phyloP scores from a whole-genome alignment of 1,140 invertebrate genomes.

The Piezodorus guildinii region DNA sequence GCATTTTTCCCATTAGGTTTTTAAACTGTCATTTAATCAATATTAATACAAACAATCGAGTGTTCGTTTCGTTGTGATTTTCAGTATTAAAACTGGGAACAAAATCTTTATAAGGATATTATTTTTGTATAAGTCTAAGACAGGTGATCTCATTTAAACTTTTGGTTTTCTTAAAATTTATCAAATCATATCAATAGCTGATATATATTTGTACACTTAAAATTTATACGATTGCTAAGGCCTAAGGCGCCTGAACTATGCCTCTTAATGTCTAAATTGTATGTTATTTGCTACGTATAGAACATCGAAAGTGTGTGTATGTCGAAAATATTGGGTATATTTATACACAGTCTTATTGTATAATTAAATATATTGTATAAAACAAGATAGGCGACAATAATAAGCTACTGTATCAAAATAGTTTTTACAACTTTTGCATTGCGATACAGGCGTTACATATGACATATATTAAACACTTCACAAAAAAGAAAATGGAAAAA shows the following conservation, averaged over 20 bases:
- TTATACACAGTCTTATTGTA: too few species aligned
- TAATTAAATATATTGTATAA: background rate
- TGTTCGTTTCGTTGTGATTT: slow-evolving; percentile 2
- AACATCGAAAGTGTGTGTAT: slow-evolving; percentile 12
- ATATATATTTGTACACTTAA: slow-evolving; percentile 1
- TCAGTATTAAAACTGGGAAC: slow-evolving; percentile 4
- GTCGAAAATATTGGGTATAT: background rate
- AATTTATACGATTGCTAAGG: background rate
- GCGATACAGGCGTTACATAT: slow-evolving; percentile 12
- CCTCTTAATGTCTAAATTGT: slow-evolving; percentile 6
- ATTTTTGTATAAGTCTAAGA: background rate
- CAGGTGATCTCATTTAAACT: slow-evolving; percentile 3
- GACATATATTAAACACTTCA: slow-evolving; percentile 12
- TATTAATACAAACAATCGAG: background rate
- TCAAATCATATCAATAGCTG: slow-evolving; percentile 4
- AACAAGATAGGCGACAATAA: slow-evolving; percentile 4
- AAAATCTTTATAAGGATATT: background rate
- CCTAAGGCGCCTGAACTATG: slow-evolving; percentile 2
- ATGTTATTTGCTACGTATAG: slow-evolving; percentile 6
- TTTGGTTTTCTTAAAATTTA: background rate
- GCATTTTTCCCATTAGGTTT: too few species aligned
- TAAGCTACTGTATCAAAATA: background rate
- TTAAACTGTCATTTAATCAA: too few species aligned
- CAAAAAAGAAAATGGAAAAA: background rate
- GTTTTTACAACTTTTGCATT: slow-evolving; percentile 2